phyloP scores from a whole-genome alignment of 2,113 vertebrate species.

The Chionomys nivalis region DNA sequence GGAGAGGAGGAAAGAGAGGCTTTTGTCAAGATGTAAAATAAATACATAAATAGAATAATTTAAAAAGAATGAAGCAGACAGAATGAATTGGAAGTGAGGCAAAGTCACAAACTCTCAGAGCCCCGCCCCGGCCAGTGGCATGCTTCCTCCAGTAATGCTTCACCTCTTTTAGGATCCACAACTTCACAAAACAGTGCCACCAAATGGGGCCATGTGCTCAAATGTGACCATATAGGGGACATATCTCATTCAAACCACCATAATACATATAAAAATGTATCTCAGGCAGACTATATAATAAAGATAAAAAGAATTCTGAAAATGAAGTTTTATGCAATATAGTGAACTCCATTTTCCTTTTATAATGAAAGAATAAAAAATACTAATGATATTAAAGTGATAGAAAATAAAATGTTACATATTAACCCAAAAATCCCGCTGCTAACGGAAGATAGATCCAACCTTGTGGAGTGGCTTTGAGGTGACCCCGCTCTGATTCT shows the following conservation, averaged over 20 bases:
- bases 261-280: not conserved
- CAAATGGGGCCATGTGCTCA: not conserved
- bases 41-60: not conserved
- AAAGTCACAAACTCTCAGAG: not conserved
- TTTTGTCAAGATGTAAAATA: not conserved
- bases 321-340: not conserved
- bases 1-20: not conserved
- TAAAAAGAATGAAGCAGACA: not conserved
- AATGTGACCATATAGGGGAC: not conserved
- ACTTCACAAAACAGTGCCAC: not conserved
- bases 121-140: too few species aligned
- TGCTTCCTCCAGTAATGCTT: not conserved
- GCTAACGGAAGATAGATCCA: not conserved
- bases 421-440: not conserved
- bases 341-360: not conserved
- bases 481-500: not conserved
- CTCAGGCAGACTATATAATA: not conserved
- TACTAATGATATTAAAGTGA: not conserved
- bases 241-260: not conserved
- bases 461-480: not conserved
- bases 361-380: slow-evolving; percentile 17
- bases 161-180: not conserved
- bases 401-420: not conserved
- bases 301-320: not conserved
- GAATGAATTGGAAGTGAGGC: not conserved